A percentile compares a stretch with the other conserved stretches of the same genome.
phyloP scores from a whole-genome alignment of 1,140 invertebrate species.

The Leptinotarsa lineolata region DNA sequence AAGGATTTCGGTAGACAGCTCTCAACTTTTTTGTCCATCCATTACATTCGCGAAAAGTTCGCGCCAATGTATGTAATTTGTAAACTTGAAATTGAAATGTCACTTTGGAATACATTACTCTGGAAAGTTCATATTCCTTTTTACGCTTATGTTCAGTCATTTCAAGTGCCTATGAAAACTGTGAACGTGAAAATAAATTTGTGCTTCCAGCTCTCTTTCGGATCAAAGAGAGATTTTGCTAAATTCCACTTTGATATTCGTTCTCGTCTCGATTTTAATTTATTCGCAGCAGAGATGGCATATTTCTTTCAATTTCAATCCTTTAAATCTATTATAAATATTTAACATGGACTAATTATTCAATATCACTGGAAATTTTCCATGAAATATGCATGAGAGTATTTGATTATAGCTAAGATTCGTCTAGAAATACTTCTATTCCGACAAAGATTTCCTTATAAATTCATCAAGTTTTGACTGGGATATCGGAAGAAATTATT shows the following conservation, averaged over 20 bases:
- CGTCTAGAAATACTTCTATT: too few species aligned
- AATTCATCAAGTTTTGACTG: too few species aligned
- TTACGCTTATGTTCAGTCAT: not conserved
- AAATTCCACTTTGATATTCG: not conserved
- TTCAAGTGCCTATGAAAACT: conserved; percentile 7
- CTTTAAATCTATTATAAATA: not conserved
- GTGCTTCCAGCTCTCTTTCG: not conserved
- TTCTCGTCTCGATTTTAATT: not conserved
- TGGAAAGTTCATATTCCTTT: conserved; percentile 1
- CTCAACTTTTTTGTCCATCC: not conserved
- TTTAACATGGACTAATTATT: not conserved
- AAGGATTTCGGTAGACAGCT: conserved; percentile 1
- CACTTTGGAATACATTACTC: conserved; percentile 6
- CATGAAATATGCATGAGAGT: not conserved
- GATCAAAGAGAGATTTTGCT: not conserved
- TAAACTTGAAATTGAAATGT: conserved; percentile 23
- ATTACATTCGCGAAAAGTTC: conserved; percentile 9
- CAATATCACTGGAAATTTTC: not conserved
- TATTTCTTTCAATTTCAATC: not conserved
- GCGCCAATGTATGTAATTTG: conserved; percentile 18
- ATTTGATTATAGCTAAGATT: not conserved
- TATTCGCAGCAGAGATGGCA: not conserved
- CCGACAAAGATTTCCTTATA: too few species aligned
- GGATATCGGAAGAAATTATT: too few species aligned
- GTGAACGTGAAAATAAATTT: conserved; percentile 3